Conservation (phyloP, 2,888 invertebrate genomes). For the Blomia tropicalis region DNA sequence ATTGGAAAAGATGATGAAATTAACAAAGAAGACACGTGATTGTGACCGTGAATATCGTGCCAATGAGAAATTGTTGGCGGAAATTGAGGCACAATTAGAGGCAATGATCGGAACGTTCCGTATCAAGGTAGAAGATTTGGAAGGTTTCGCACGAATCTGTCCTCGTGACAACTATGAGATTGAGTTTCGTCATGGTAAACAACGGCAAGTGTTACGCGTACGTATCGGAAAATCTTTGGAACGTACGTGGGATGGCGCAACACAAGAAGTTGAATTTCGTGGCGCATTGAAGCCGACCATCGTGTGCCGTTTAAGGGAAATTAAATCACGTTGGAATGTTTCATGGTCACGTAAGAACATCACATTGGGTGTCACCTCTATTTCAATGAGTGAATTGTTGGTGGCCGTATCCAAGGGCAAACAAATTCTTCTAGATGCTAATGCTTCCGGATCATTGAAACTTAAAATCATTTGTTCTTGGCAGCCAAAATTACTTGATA, state of each 20-base stretch:
- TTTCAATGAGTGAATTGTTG: constrained; percentile 11
- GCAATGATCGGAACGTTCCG: constrained; percentile 21
- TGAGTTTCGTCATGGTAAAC: constrained; percentile 21
- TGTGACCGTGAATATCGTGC: constrained; percentile 20
- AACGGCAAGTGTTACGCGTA: constrained; percentile 11
- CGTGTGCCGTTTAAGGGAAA: constrained; percentile 8
- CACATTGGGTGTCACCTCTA: constrained; percentile 12
- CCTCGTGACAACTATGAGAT: constrained; percentile 22
- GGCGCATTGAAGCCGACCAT: constrained; percentile 1
- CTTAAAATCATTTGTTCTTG: constrained; percentile 2
- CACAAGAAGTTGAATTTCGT: neutral
- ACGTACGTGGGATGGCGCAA: constrained; percentile 10
- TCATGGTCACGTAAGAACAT: neutral
- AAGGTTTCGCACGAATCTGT: constrained; percentile 23
- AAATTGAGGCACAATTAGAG: constrained; percentile 17
- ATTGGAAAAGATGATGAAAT: constrained; percentile 15
- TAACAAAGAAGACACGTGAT: constrained; percentile 11
- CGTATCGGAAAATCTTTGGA: constrained; percentile 8
- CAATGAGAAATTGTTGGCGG: constrained; percentile 12
- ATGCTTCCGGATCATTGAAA: constrained; percentile 16
- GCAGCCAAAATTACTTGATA: constrained; percentile 4
- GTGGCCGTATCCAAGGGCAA: neutral
- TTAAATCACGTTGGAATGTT: constrained; percentile 18
- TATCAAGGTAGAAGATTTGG: constrained; percentile 17
- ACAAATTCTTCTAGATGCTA: constrained; percentile 13